Evolutionary conservation across 1,140 invertebrate genomes (phyloP), one percentile per base, ranked within the genome.

Genomic region (Aphaenogaster floridana): DNA sequence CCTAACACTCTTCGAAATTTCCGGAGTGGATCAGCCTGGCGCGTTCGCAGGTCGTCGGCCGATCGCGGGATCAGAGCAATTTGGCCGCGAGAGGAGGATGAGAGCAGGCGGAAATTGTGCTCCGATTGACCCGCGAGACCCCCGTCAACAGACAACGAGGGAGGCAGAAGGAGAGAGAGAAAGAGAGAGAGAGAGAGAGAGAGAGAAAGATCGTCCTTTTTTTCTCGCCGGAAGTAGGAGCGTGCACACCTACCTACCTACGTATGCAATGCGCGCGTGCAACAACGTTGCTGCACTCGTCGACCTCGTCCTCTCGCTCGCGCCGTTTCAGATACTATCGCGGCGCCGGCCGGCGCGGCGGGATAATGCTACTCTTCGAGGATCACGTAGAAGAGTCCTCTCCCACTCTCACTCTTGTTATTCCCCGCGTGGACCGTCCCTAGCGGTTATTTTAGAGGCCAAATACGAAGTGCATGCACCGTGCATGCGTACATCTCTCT

Each of bases 31-130:
- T 78, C 74, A 13, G 42, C 4, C 13, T 36, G 52, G 71, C 45
- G 61, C 59, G 48, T 79, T 79, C 42, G 59, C 74, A 28, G 76
- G 61, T 86, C 74, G 50, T 78, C 72, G 72, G 59, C 83, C 72
- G 59, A 79, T 86, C 83, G 48, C 45, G 36, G 21, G 61, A 77
- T 78, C 57, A 59, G 66, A 9, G 78, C 66, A 87, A 87, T 87
- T 87, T 87, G 78, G 57, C 78, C 42, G 78, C 45, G 54, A 72
- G 52, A 28, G 21, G 64, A 83, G 76, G 76, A 87, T 87, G 54
- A 68, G 50, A 87, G 45, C 86, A 63, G 81, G 66, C 86, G 86
- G 86, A 87, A 87, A 87, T 87, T 83, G 86, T 83, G 86, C 66
- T 71, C 68, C 86, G 78, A 84, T 84, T 84, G 79, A 87, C 78